Conservation (phyloP, 1,140 invertebrate genomes). For the Tetraneura akinire region DNA sequence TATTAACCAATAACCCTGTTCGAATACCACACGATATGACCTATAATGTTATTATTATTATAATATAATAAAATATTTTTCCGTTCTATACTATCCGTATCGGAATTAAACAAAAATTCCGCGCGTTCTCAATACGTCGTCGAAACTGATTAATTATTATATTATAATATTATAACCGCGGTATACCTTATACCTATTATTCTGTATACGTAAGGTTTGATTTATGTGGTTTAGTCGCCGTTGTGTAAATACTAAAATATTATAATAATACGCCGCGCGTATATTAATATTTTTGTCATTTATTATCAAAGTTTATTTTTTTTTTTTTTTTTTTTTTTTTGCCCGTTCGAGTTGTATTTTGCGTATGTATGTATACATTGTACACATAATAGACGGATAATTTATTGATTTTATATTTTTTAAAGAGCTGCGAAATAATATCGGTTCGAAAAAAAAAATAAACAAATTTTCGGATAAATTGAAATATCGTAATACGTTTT, state of each 20-base stretch:
- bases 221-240: slow-evolving; percentile 12
- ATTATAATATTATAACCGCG: not conserved
- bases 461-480: not conserved
- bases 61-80: too few species aligned
- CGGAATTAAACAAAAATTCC: not conserved
- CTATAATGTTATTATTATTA: too few species aligned
- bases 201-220: not conserved
- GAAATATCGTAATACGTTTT: not conserved
- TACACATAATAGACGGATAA: not conserved
- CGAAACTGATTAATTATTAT: slow-evolving; percentile 23
- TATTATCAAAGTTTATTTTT: not conserved
- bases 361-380: not conserved
- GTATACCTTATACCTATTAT: not conserved
- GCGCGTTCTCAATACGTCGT: not conserved
- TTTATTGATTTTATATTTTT: not conserved
- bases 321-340: too few species aligned
- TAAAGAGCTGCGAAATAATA: not conserved
- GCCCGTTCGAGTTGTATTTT: not conserved
- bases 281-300: slow-evolving; percentile 9
- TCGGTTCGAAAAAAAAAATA: not conserved
- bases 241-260: too few species aligned
- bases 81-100: not conserved
- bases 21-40: too few species aligned
- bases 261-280: too few species aligned
- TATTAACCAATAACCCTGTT: too few species aligned